Evolutionary conservation across 2,888 invertebrate genomes (phyloP), one percentile per base, ranked within the genome.

Genomic region (Stenotaenia linearis): DNA sequence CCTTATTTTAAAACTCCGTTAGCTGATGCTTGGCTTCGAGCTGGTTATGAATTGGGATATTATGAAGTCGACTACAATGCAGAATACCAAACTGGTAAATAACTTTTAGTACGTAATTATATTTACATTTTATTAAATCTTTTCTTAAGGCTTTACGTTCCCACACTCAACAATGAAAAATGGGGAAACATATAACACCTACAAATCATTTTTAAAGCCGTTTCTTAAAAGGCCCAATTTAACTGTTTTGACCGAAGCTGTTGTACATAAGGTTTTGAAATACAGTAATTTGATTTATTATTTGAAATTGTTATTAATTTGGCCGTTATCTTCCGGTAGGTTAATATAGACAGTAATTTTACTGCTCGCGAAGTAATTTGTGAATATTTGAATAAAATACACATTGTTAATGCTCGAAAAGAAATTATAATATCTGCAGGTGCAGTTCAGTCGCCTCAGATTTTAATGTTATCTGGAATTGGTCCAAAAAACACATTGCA

Each of bases 21-120:
- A 9, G 82, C 82, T 12, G 82, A 84, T 4, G 81, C 82, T 75
- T 85, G 85, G 81, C 81, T 84, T 18, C 84, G 89, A 77, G 92
- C 91, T 75, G 89, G 90, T 9, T 84, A 87, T 83, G 89, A 90
- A 85, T 85, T 92, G 82, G 90, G 90, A 50, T 90, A 89, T 84
- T 82, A 85, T 4, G 83, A 86, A 30, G 83, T 87, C 50, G 87
- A 89, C 83, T 84, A 89, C 75, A 89, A 89, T 83, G 85, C 86
- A 80, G 84, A 82, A 78, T 83, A 84, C 21, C 81, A 82, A 45
- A 80, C 84, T 81, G 86, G 86, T 89, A 21, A 25, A 1, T 56
- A 4, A 21, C 28, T 1, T 75, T 75, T 6, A n/a, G 10, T 75
- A 10, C 32, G 3, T 4, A 75, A 23, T 21, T 12, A 21, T 75